Base-by-base conservation (phyloP, 1,140 invertebrate genomes). In the Diorhabda sublineata region DNA sequence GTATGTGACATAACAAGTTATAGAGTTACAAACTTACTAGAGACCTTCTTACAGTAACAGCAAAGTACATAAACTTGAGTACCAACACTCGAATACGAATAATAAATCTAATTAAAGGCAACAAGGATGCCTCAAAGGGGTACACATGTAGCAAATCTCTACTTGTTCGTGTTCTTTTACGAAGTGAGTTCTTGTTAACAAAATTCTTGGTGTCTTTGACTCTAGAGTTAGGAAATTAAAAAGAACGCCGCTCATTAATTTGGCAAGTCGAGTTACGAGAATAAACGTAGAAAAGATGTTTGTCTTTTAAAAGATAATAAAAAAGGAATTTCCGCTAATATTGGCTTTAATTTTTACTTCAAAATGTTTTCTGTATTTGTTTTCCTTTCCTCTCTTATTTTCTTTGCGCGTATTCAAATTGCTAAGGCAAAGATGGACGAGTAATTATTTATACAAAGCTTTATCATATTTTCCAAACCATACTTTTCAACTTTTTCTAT, bases 81-180 rank as follows among this genome's bases (percentile, higher is more conserved):
- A 52, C 47, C 47, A 52, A 52, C 47, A 52, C 47, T 52, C n/a
- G 47, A 52, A 52, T 52, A 8, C 44, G 61, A n/a, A 58, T 47
- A 47, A 66, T 41, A 56, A 57, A 69, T 69, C 68, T 69, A 68
- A 68, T 71, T 71, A 58, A 61, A 42, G 11, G 26, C 42, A 9
- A 60, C 58, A 68, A 66, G 52, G 7, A 5, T 7, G n/a, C 42
- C 52, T 52, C 47, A 2, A 52, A 52, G 47, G 4, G 2, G 47
- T n/a, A 52, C 47, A 52, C 3, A 52, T 52, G 47, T 3, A 52
- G 47, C 47, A 52, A 52, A 52, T 52, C 47, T 52, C 47, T 52
- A 8, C 5, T 52, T 52, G 47, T 52, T n/a, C 47, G 26, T 52
- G 6, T 52, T 52, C 47, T 52, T n/a, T n/a, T 6, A n/a, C n/a